A percentile compares a stretch with the other conserved stretches of the same genome.
These are phyloP conservation scores for Adrianichthys oophorus DNA, from an alignment of 2,797 vertebrate species.

Conservation along the genomic window DNA sequence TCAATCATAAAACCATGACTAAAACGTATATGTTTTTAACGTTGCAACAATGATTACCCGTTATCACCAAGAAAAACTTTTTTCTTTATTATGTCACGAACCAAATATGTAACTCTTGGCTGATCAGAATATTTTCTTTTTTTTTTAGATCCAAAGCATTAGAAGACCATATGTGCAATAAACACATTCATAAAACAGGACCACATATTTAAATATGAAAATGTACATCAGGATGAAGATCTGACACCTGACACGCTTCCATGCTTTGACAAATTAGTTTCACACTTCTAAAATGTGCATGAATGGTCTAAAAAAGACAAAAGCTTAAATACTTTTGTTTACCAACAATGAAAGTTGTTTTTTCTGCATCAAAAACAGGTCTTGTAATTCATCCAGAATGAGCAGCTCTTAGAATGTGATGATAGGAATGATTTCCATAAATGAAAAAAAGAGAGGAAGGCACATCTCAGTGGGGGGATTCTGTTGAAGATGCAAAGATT, in stretches of 20 bases:
- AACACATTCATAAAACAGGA: neutral
- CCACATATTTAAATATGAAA: slow-evolving; percentile 21
- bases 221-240: slow-evolving; percentile 14
- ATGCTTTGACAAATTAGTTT: slow-evolving; percentile 51
- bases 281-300: neutral
- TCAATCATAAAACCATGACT: too few species aligned
- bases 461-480: neutral
- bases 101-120: slow-evolving; percentile 1
- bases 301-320: neutral
- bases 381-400: slow-evolving; percentile 1
- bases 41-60: too few species aligned
- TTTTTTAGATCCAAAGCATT: neutral
- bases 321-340: slow-evolving; percentile 28
- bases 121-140: neutral
- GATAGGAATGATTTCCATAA: neutral
- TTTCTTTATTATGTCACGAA: neutral
- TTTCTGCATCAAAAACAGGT: slow-evolving; percentile 12
- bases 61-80: too few species aligned
- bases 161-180: neutral
- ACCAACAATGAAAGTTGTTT: neutral
- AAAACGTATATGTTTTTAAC: too few species aligned
- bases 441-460: neutral
- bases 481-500: slow-evolving; percentile 10
- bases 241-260: slow-evolving; percentile 31
- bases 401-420: slow-evolving; percentile 2